Percentiles rank a stretch among this genome's conserved stretches.
Conservation (phyloP, 2,797 vertebrate species). For the Propithecus deckenii region DNA sequence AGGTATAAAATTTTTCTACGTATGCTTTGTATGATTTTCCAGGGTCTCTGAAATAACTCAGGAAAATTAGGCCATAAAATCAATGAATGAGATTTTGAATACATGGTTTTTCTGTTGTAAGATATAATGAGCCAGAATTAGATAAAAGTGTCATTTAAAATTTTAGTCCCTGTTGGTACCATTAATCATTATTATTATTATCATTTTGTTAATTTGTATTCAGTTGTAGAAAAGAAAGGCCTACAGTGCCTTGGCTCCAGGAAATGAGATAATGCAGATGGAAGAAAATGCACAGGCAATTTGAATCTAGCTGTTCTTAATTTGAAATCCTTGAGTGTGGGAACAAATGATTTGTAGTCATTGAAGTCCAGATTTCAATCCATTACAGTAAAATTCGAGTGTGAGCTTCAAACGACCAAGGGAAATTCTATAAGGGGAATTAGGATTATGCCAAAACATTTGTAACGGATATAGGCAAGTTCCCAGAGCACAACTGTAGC, state of each 20-base stretch:
- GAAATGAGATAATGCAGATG: slow-evolving; percentile 43
- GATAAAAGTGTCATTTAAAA: not conserved
- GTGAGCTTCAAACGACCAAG: slow-evolving; percentile 24
- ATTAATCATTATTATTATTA: not conserved
- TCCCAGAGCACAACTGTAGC: not conserved
- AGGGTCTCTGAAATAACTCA: not conserved
- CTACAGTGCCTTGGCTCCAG: slow-evolving; percentile 1
- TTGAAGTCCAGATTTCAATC: slow-evolving; percentile 9
- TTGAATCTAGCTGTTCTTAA: slow-evolving; percentile 48
- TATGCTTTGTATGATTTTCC: not conserved
- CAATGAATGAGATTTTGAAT: not conserved
- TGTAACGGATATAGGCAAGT: not conserved
- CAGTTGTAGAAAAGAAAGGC: slow-evolving; percentile 42
- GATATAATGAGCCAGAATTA: not conserved
- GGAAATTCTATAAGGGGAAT: not conserved
- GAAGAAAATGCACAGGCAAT: not conserved
- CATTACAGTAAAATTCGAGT: not conserved
- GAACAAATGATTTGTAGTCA: not conserved
- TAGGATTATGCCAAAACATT: not conserved
- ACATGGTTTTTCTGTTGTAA: slow-evolving; percentile 22
- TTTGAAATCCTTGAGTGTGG: slow-evolving; percentile 41
- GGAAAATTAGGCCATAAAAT: not conserved
- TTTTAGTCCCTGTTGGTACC: not conserved
- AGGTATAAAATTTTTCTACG: not conserved
- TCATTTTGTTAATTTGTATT: slow-evolving; percentile 57